Conservation (phyloP, 2,113 vertebrate genomes). For the Platichthys flesus region DNA sequence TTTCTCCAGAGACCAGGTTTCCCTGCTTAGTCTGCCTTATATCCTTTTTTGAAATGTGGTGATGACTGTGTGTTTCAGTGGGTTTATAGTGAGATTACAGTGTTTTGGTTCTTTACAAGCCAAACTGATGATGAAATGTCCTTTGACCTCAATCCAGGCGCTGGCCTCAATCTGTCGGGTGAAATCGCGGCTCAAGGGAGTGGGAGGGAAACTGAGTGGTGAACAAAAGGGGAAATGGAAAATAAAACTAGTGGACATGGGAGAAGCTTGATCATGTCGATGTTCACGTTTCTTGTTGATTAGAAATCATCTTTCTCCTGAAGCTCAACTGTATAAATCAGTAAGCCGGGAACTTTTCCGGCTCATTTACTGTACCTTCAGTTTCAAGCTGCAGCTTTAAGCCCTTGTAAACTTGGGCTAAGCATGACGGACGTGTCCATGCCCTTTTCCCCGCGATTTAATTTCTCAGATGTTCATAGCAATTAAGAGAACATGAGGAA, state of each 20-base stretch:
- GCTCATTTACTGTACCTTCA: not conserved
- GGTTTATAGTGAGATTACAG: slow-evolving; percentile 32
- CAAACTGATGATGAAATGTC: slow-evolving; percentile 61
- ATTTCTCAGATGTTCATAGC: not conserved
- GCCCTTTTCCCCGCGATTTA: slow-evolving; percentile 8
- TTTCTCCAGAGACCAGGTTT: not conserved
- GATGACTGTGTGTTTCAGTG: slow-evolving; percentile 6
- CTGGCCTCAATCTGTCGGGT: slow-evolving; percentile 72
- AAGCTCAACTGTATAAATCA: not conserved
- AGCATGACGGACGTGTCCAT: not conserved
- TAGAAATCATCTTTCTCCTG: not conserved
- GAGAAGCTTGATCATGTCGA: slow-evolving; percentile 4
- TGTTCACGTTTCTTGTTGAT: not conserved
- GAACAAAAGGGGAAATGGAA: slow-evolving; percentile 2
- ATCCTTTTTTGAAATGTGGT: not conserved
- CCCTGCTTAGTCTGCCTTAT: not conserved
- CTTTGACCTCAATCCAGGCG: slow-evolving; percentile 63
- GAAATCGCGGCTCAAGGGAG: slow-evolving; percentile 44
- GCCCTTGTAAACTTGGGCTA: slow-evolving; percentile 3
- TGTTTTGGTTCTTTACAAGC: slow-evolving; percentile 15
- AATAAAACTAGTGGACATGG: not conserved
- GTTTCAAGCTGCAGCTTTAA: not conserved
- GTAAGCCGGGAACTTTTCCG: not conserved
- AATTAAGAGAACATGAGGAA: slow-evolving; percentile 33
- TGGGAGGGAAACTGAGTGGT: not conserved